Conservation (phyloP, 2,797 vertebrate species). For the Dryobates pubescens region DNA sequence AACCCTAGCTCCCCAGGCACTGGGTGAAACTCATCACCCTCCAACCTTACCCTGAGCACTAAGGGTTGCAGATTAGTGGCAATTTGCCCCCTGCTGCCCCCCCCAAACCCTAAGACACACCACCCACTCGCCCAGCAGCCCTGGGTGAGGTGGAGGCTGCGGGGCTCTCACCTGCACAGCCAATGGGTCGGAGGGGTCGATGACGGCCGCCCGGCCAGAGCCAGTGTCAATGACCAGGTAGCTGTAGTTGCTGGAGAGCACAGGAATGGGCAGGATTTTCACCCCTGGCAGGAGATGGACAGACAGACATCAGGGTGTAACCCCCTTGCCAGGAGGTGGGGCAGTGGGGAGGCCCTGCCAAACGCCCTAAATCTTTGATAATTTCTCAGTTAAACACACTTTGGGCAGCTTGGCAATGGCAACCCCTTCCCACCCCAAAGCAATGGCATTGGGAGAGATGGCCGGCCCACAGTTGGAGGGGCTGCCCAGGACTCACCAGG, state of each 20-base stretch:
- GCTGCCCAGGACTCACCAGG: conserved; percentile 78
- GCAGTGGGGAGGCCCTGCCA: no score
- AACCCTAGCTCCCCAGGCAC: fast-evolving
- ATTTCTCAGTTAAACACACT: background rate
- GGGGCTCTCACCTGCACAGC: conserved; percentile 86
- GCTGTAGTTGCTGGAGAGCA: conserved; percentile 97
- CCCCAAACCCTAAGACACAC: background rate
- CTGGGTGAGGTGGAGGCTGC: fast-evolving
- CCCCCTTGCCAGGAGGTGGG: fast-evolving
- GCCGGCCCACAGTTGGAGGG: fast-evolving
- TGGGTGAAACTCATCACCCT: background rate
- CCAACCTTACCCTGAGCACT: background rate
- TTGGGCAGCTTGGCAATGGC: fast-evolving
- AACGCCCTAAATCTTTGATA: background rate
- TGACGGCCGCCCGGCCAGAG: conserved; percentile 84
- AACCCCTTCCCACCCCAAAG: background rate
- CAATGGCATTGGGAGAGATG: background rate
- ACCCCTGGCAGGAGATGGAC: conserved; percentile 78
- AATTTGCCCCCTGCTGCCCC: background rate
- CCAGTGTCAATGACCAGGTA: conserved; percentile 92
- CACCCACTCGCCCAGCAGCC: background rate
- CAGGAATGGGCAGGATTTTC: conserved; percentile 93
- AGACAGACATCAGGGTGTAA: background rate
- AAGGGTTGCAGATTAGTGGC: background rate
- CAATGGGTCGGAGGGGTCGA: conserved; percentile 93